These are phyloP conservation scores for Bos javanicus DNA, from an alignment of 2,113 vertebrate genomes.

Conservation along the genomic window DNA sequence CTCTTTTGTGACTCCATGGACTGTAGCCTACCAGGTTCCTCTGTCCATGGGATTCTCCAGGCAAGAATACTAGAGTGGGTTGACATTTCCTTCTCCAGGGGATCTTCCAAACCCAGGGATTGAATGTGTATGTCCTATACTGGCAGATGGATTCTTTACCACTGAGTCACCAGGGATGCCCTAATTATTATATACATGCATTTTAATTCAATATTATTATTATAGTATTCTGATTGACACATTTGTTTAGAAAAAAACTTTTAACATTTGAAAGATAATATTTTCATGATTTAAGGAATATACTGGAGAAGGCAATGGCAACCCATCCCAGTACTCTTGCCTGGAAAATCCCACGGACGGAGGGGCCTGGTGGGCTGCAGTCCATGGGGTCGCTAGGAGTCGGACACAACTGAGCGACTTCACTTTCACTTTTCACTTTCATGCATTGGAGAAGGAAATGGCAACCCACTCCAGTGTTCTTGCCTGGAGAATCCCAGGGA, in stretches of 20 bases:
- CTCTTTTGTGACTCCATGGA: background rate
- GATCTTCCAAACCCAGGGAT: background rate
- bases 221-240: background rate
- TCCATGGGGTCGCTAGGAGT: no score
- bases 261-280: background rate
- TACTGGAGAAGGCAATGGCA: background rate
- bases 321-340: no score
- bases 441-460: no score
- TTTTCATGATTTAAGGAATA: background rate
- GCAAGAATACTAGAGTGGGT: background rate
- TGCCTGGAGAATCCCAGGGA: no score
- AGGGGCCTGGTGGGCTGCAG: no score
- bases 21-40: background rate
- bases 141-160: background rate
- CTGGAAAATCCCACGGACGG: no score
- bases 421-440: no score
- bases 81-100: background rate
- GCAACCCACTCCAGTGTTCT: no score
- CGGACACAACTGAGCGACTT: no score
- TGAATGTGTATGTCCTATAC: background rate
- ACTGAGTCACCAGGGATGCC: background rate
- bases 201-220: constrained; percentile 15
- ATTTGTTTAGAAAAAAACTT: background rate
- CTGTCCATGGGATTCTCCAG: background rate
- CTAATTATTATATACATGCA: background rate